Evolutionary conservation across 2,113 vertebrate species (phyloP).

Genomic region (Chionomys nivalis): DNA sequence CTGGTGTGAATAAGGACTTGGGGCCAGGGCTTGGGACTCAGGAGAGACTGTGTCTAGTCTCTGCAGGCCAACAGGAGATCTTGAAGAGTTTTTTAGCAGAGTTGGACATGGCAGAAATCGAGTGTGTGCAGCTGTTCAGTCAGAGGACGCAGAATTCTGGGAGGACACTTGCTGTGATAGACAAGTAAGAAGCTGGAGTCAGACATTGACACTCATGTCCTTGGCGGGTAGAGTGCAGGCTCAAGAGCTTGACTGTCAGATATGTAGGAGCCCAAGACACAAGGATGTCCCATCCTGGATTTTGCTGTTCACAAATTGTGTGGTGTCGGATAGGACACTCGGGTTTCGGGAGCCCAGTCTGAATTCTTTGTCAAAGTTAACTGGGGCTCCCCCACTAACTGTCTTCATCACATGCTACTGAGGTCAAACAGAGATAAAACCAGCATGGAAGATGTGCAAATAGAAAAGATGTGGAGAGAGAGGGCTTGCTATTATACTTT

Average conservation of each 20-base stretch:
- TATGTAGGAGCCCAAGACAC: too few relatives aligned
- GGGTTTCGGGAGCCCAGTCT: not conserved
- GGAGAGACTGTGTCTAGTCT: not conserved
- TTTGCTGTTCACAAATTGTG: not conserved
- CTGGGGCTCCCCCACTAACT: too few relatives aligned
- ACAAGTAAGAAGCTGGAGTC: not conserved
- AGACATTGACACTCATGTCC: accelerated
- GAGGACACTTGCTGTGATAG: not conserved
- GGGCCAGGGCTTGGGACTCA: not conserved
- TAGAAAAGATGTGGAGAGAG: accelerated
- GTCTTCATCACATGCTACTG: not conserved
- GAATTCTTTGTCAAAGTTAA: not conserved
- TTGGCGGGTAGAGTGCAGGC: accelerated
- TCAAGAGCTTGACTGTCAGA: not conserved
- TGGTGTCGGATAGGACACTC: not conserved
- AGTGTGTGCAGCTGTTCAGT: not conserved
- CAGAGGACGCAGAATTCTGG: not conserved
- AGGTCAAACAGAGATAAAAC: not conserved
- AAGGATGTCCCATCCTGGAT: not conserved
- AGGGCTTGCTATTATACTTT: not conserved
- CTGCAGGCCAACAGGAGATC: not conserved
- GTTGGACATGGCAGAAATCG: not conserved
- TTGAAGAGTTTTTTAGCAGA: not conserved
- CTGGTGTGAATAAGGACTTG: not conserved
- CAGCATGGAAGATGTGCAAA: accelerated